Percentiles rank a stretch among this genome's conserved stretches.
Evolutionary conservation across 1,140 invertebrate genomes (phyloP).

Genomic region (Bombus superbus): DNA sequence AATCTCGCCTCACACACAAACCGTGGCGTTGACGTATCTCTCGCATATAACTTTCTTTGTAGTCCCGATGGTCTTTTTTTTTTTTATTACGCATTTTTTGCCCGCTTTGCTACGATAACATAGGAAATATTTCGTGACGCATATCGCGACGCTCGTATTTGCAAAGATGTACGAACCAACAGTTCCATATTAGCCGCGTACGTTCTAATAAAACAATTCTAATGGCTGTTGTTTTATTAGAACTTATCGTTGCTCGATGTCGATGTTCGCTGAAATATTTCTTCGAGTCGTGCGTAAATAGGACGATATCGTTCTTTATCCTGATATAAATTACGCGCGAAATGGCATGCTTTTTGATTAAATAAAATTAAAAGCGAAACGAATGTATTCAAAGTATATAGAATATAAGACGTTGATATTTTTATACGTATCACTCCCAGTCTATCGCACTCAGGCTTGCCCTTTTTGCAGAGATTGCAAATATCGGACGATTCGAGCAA

Average conservation of each 20-base stretch:
- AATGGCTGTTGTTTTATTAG: not conserved
- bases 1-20: not conserved
- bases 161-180: not conserved
- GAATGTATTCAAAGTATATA: no score
- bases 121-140: not conserved
- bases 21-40: not conserved
- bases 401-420: no score
- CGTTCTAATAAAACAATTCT: not conserved
- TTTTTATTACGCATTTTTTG: no score
- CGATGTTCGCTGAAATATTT: not conserved
- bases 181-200: not conserved
- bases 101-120: not conserved
- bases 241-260: not conserved
- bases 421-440: not conserved
- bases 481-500: no score
- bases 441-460: not conserved
- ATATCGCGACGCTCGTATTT: not conserved
- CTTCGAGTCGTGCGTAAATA: not conserved
- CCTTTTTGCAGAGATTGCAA: not conserved
- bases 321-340: not conserved
- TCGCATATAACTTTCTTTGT: not conserved
- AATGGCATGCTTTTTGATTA: not conserved
- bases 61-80: no score
- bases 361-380: not conserved
- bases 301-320: not conserved